Conservation (phyloP, 2,888 invertebrate genomes). For the Drosophila kokeensis region DNA sequence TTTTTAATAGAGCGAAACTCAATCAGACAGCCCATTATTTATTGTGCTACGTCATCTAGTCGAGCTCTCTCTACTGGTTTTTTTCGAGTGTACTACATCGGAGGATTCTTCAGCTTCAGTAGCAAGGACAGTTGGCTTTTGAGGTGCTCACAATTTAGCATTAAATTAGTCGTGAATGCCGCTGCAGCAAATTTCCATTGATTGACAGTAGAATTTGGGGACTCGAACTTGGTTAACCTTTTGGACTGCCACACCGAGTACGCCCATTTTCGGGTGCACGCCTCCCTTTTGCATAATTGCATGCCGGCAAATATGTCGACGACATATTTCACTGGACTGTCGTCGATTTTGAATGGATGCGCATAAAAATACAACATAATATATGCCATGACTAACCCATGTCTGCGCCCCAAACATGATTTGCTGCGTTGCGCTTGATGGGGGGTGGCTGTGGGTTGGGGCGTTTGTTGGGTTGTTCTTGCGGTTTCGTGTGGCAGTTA, state of each 20-base stretch:
- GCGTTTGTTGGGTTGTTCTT: slow-evolving; percentile 3
- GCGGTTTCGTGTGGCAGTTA: slow-evolving; percentile 62
- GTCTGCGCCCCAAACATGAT: slow-evolving; percentile 21
- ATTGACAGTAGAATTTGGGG: slow-evolving; percentile 44
- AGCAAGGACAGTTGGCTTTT: slow-evolving; percentile 12
- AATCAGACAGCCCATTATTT: background rate
- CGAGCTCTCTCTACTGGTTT: background rate
- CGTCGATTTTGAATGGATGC: slow-evolving; percentile 50
- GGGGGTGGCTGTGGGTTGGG: background rate
- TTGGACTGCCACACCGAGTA: slow-evolving; percentile 1
- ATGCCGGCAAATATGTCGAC: slow-evolving; percentile 31
- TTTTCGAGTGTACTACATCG: background rate
- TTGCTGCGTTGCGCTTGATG: slow-evolving; percentile 13
- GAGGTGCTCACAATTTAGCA: slow-evolving; percentile 67
- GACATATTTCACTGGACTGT: slow-evolving; percentile 50
- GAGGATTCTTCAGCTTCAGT: slow-evolving; percentile 10
- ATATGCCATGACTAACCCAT: slow-evolving; percentile 58
- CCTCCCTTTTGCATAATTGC: slow-evolving; percentile 67
- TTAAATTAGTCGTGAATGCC: slow-evolving; percentile 65
- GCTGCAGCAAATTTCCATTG: slow-evolving; percentile 59
- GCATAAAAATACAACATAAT: slow-evolving; percentile 63
- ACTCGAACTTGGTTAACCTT: slow-evolving; percentile 33
- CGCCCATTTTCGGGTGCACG: slow-evolving; percentile 6
- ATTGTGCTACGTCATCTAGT: background rate
- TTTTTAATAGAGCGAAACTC: background rate